Percentiles rank a stretch among this genome's conserved stretches.
Evolutionary conservation across 2,888 invertebrate species (phyloP).

Genomic region (Drosophila anomalata): DNA sequence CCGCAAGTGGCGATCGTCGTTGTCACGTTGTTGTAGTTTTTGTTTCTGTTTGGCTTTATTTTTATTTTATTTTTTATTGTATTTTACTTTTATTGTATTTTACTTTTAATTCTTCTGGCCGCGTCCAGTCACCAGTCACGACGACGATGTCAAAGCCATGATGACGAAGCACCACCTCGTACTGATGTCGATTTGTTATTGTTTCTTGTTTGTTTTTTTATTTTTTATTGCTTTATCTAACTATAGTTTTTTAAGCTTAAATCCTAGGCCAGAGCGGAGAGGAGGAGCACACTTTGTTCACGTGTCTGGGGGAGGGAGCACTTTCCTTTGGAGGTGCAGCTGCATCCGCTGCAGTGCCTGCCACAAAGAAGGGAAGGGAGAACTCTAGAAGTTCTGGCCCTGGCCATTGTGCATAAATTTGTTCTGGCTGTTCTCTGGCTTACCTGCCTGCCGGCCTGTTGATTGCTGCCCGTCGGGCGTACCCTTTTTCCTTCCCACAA

Average conservation of each 20-base stretch:
- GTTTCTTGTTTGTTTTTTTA: slow-evolving; percentile 49
- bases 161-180: slow-evolving; percentile 66
- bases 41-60: slow-evolving; percentile 5
- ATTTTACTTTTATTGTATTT: slow-evolving; percentile 4
- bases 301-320: slow-evolving; percentile 39
- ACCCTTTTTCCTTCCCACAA: slow-evolving; percentile 31
- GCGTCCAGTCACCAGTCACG: slow-evolving; percentile 63
- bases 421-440: slow-evolving; percentile 3
- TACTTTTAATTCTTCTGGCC: slow-evolving; percentile 1
- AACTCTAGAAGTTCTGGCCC: not conserved
- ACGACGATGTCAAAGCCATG: slow-evolving; percentile 27
- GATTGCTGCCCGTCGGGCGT: slow-evolving; percentile 21
- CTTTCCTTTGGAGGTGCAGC: slow-evolving; percentile 20
- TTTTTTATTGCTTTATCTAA: slow-evolving; percentile 32
- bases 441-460: not conserved
- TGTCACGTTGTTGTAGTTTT: slow-evolving; percentile 33
- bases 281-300: slow-evolving; percentile 53
- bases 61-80: not conserved
- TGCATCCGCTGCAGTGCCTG: slow-evolving; percentile 44
- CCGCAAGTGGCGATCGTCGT: slow-evolving; percentile 37
- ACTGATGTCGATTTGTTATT: slow-evolving; percentile 47
- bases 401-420: slow-evolving; percentile 18
- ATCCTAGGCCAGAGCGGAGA: slow-evolving; percentile 8
- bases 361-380: slow-evolving; percentile 7
- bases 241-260: slow-evolving; percentile 35